These are phyloP conservation scores for Leucania comma DNA, from an alignment of 2,888 invertebrate genomes.

Conservation along the genomic window DNA sequence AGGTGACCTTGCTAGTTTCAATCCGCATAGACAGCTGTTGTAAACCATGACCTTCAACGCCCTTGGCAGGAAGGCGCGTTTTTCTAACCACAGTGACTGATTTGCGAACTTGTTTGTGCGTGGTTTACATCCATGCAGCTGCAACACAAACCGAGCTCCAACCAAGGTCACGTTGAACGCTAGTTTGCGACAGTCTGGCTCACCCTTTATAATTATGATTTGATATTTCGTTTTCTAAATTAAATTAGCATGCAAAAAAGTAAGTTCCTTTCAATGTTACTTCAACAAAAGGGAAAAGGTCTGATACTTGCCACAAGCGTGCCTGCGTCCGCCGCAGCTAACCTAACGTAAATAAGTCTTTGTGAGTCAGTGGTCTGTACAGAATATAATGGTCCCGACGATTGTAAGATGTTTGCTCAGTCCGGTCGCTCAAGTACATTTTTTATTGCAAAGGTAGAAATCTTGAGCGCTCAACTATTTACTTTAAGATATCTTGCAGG, in stretches of 20 bases:
- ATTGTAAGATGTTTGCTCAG: conserved; percentile 18
- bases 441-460: conserved; percentile 30
- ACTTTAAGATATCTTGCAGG: conserved; percentile 18
- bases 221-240: too few species aligned
- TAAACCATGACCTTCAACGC: too few species aligned
- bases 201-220: too few species aligned
- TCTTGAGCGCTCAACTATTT: conserved; percentile 25
- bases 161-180: too few species aligned
- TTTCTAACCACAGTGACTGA: too few species aligned
- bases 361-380: conserved; percentile 15
- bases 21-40: too few species aligned
- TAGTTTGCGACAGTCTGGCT: too few species aligned
- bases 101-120: too few species aligned
- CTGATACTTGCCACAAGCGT: conserved; percentile 22
- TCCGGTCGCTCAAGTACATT: conserved; percentile 1
- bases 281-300: conserved; percentile 24
- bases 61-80: too few species aligned
- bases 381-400: conserved; percentile 14
- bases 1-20: too few species aligned
- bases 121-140: too few species aligned
- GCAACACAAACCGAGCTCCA: too few species aligned
- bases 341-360: conserved; percentile 25
- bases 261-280: neutral
- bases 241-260: neutral
- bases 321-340: conserved; percentile 5